Evolutionary conservation across 2,113 vertebrate genomes (phyloP).

Genomic region (Osmerus mordax): DNA sequence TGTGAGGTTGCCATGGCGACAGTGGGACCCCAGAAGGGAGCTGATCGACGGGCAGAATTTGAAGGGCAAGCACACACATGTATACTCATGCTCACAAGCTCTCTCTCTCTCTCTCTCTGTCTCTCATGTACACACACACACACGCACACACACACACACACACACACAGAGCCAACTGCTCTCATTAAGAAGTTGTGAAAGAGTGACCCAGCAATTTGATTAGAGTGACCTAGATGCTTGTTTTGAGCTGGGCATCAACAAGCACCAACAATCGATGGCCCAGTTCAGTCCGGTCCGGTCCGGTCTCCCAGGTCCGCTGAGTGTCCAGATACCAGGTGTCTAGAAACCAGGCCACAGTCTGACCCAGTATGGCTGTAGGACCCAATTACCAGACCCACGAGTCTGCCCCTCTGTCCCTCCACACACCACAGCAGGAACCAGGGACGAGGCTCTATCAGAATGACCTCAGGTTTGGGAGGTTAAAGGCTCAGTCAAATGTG

Average conservation of each 20-base stretch:
- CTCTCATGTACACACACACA: neutral
- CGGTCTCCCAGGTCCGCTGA: constrained; percentile 24
- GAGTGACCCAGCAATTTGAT: constrained; percentile 20
- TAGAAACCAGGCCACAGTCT: neutral
- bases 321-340: neutral
- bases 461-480: neutral
- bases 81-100: neutral
- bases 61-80: too few relatives aligned
- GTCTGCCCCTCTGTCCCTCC: neutral
- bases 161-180: neutral
- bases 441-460: too few relatives aligned
- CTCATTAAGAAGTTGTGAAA: too few relatives aligned
- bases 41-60: too few relatives aligned
- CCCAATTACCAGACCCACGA: neutral
- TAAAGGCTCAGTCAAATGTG: constrained; percentile 18
- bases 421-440: neutral
- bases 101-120: too few relatives aligned
- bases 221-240: constrained; percentile 30
- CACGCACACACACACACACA: neutral
- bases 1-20: neutral
- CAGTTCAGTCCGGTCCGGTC: constrained; percentile 17
- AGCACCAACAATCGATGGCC: constrained; percentile 40
- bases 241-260: constrained; percentile 17
- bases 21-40: too few relatives aligned
- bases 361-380: neutral